These are phyloP conservation scores for Catamblyrhynchus diadema DNA, from an alignment of 2,797 vertebrate genomes.

Conservation along the genomic window DNA sequence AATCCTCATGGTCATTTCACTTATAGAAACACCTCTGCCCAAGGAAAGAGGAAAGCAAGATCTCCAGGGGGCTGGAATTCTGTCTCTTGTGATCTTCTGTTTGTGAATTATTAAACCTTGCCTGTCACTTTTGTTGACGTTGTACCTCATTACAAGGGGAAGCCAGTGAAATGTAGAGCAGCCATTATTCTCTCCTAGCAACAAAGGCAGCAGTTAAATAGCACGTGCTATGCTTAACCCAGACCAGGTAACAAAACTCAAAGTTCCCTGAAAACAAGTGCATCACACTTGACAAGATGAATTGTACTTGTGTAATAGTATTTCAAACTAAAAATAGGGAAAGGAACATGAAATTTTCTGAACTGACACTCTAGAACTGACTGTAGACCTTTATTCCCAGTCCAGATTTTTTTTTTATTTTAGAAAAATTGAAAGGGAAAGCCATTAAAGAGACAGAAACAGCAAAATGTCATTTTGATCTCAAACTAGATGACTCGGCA, in stretches of 20 bases:
- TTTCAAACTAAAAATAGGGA: not conserved
- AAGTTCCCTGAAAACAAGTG: not conserved
- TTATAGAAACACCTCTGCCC: not conserved
- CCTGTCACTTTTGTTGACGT: not conserved
- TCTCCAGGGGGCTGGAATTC: not conserved
- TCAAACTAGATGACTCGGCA: not conserved
- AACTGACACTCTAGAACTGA: not conserved
- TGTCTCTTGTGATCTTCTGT: not conserved
- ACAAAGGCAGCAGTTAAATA: not conserved
- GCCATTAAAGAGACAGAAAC: not conserved
- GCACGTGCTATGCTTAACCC: not conserved
- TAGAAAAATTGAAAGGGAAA: not conserved
- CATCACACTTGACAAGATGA: not conserved
- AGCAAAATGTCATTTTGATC: not conserved
- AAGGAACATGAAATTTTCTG: not conserved
- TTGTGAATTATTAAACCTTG: not conserved
- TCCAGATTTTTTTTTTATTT: not conserved
- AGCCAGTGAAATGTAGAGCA: not conserved
- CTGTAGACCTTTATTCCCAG: not conserved
- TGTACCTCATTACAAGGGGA: not conserved
- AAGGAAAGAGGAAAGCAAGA: not conserved
- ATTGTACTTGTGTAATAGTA: not conserved
- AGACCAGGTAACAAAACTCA: not conserved
- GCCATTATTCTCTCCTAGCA: not conserved
- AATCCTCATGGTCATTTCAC: not conserved